These are phyloP conservation scores for Hippopotamyrus pictus DNA, from an alignment of 2,797 vertebrate genomes.

Conservation along the genomic window DNA sequence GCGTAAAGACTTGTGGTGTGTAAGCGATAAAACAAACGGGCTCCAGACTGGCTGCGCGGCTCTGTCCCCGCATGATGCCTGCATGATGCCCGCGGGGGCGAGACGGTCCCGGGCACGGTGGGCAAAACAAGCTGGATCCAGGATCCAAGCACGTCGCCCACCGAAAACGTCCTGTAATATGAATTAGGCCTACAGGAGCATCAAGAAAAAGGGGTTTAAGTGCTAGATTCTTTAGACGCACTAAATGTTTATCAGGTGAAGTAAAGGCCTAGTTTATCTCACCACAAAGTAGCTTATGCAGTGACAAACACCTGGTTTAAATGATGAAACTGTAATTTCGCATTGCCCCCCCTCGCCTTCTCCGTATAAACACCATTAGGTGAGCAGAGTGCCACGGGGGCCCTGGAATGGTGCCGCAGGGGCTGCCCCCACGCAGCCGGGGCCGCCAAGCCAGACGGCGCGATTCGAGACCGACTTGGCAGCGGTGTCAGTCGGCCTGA, in stretches of 20 bases:
- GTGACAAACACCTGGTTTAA: background rate
- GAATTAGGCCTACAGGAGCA: background rate
- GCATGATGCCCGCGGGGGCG: background rate
- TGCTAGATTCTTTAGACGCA: background rate
- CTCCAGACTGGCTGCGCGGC: background rate
- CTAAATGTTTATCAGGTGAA: background rate
- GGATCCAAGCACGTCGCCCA: background rate
- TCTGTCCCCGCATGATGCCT: background rate
- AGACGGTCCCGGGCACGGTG: background rate
- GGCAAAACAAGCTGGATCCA: background rate
- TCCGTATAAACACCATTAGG: background rate
- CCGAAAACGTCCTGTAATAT: background rate
- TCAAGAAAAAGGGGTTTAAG: background rate
- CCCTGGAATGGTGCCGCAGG: conserved; percentile 16
- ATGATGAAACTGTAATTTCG: background rate
- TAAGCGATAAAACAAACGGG: background rate
- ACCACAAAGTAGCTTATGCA: background rate
- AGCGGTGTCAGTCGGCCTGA: conserved; percentile 37
- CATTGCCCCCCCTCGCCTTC: background rate
- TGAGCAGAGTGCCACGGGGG: background rate
- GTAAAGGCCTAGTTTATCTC: background rate
- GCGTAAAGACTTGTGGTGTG: background rate
- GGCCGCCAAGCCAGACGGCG: conserved; percentile 39
- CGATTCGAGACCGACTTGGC: conserved; percentile 36
- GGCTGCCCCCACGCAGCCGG: conserved; percentile 20